Evolutionary conservation across 2,113 vertebrate genomes (phyloP).

Genomic region (Rhombomys opimus): DNA sequence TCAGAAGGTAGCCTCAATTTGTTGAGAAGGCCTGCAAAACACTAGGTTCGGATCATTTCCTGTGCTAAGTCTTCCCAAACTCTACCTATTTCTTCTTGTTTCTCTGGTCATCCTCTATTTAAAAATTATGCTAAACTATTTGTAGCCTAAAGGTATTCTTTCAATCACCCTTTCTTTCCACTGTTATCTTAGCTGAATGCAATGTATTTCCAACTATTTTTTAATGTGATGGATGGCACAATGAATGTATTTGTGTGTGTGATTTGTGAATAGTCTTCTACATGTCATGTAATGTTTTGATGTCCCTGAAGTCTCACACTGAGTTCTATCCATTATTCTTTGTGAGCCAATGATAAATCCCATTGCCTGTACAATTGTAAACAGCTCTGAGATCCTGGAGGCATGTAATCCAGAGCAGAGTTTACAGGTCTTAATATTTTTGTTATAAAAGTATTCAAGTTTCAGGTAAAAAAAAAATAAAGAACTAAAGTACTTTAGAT

Average conservation of each 20-base stretch:
- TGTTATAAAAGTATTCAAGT: constrained; percentile 93
- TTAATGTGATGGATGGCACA: constrained; percentile 89
- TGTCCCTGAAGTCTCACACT: constrained; percentile 90
- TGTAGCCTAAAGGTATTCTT: constrained; percentile 66
- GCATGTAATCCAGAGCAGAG: constrained; percentile 87
- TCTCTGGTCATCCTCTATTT: not conserved
- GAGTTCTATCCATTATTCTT: constrained; percentile 97
- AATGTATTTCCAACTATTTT: constrained; percentile 85
- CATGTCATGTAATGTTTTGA: constrained; percentile 92
- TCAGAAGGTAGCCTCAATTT: constrained; percentile 77
- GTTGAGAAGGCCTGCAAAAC: constrained; percentile 83
- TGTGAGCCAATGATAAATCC: constrained; percentile 85
- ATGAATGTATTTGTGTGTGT: constrained; percentile 90
- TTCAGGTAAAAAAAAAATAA: constrained; percentile 79
- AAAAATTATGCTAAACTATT: constrained; percentile 70
- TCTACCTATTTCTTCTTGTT: constrained; percentile 27
- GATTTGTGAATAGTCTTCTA: constrained; percentile 89
- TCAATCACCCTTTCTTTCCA: constrained; percentile 71
- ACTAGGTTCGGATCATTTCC: constrained; percentile 85
- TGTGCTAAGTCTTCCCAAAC: constrained; percentile 57
- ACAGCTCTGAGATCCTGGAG: constrained; percentile 85
- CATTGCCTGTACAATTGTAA: constrained; percentile 89
- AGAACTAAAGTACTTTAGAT: not conserved
- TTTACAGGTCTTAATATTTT: constrained; percentile 95
- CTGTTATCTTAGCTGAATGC: constrained; percentile 82